These are phyloP conservation scores for Drosophila mauritiana DNA, from an alignment of 1,140 invertebrate species.

Conservation along the genomic window DNA sequence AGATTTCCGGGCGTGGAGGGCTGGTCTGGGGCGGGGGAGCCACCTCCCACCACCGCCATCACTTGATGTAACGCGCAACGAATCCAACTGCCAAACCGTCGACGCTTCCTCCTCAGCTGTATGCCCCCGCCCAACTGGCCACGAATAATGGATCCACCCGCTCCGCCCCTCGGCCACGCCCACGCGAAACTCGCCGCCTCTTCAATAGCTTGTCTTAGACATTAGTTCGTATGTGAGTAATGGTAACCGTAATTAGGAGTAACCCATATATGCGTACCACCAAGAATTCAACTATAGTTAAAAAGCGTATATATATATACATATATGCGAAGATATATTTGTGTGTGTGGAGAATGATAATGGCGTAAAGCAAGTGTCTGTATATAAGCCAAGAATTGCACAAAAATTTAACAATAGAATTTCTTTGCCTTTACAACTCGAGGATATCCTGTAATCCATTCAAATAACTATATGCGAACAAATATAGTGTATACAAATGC, in stretches of 20 bases:
- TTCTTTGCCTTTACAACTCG: constrained; percentile 20
- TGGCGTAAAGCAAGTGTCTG: constrained; percentile 25
- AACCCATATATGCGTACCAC: constrained; percentile 66
- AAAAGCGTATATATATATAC: constrained; percentile 29
- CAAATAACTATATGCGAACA: constrained; percentile 13
- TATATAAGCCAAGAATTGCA: constrained; percentile 34
- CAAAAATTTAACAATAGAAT: constrained; percentile 31
- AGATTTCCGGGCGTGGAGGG: constrained; percentile 3
- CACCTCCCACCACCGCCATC: constrained; percentile 18
- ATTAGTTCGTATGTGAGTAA: constrained; percentile 72
- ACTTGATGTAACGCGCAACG: constrained; percentile 66
- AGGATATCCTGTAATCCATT: constrained; percentile 23
- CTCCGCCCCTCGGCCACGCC: constrained; percentile 21
- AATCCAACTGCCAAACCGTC: constrained; percentile 77
- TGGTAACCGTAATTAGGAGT: constrained; percentile 39
- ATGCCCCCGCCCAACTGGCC: constrained; percentile 16
- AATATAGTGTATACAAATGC: constrained; percentile 21
- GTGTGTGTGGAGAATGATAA: constrained; percentile 22
- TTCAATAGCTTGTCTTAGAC: constrained; percentile 70
- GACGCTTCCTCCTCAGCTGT: constrained; percentile 64
- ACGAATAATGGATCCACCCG: neutral
- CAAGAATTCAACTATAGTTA: constrained; percentile 60
- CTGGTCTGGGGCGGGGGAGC: constrained; percentile 10
- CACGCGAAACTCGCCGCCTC: constrained; percentile 24
- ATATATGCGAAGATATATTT: constrained; percentile 37